Evolutionary conservation across 2,888 invertebrate species (phyloP).

Genomic region (Criorhina ranunculi): DNA sequence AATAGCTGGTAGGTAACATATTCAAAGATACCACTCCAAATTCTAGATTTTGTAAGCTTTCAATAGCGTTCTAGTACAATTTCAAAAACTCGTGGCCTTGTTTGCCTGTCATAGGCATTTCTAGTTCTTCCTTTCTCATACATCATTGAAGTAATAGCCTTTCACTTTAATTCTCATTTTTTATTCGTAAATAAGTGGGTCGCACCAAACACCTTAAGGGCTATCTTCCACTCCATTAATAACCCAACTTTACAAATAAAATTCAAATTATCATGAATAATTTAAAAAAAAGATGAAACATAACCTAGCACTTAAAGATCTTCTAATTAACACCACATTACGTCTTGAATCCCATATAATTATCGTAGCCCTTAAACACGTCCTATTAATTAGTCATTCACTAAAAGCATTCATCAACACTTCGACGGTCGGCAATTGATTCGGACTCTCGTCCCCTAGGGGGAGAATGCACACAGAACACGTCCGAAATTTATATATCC

Average conservation of each 20-base stretch:
- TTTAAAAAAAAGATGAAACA: neutral
- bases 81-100: too few species aligned
- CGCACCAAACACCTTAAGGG: neutral
- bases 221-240: neutral
- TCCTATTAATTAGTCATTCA: constrained; percentile 53
- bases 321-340: constrained; percentile 44
- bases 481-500: constrained; percentile 25
- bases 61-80: too few species aligned
- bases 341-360: constrained; percentile 38
- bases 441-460: constrained; percentile 33
- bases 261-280: constrained; percentile 29
- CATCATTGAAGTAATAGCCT: neutral
- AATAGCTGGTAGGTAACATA: too few species aligned
- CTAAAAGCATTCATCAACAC: constrained; percentile 52
- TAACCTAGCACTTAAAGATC: neutral
- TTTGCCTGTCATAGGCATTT: too few species aligned
- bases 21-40: too few species aligned
- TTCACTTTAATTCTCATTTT: neutral
- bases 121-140: too few species aligned
- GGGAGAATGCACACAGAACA: constrained; percentile 24
- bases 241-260: constrained; percentile 24
- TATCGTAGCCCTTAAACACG: constrained; percentile 26
- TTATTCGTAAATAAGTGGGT: neutral
- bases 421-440: constrained; percentile 52
- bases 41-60: too few species aligned